phyloP scores from a whole-genome alignment of 2,888 invertebrate genomes.

The Apantesis nais region DNA sequence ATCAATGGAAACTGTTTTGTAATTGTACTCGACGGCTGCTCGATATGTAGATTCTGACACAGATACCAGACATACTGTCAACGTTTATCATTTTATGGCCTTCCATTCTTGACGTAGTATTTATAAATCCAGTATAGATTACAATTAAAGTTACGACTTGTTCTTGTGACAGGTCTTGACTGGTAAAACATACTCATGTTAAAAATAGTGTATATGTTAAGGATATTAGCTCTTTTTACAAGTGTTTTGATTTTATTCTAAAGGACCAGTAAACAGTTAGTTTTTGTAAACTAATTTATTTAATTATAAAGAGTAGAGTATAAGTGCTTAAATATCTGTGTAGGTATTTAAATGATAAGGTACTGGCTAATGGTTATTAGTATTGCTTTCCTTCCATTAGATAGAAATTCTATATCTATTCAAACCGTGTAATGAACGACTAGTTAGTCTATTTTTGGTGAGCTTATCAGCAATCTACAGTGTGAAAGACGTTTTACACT shows the following conservation, averaged over 20 bases:
- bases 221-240: too few species aligned
- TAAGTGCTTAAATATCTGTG: neutral
- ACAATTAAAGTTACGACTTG: neutral
- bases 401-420: neutral
- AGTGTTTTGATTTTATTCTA: neutral
- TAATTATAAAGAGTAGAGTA: neutral
- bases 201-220: neutral
- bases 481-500: neutral
- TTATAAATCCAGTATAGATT: neutral
- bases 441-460: neutral
- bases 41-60: constrained; percentile 47
- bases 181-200: neutral
- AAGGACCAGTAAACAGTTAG: neutral
- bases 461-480: neutral
- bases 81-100: constrained; percentile 23
- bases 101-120: constrained; percentile 22
- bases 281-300: too few species aligned
- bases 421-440: neutral
- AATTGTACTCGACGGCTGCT: constrained; percentile 26
- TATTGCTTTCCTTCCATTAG: neutral
- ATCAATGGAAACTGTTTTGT: constrained; percentile 37
- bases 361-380: too few species aligned
- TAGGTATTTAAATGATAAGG: neutral
- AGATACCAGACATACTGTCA: constrained; percentile 33
- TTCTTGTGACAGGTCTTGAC: neutral